Base-by-base conservation (phyloP, 1,140 invertebrate species). In the Caenorhabditis briggsae region DNA sequence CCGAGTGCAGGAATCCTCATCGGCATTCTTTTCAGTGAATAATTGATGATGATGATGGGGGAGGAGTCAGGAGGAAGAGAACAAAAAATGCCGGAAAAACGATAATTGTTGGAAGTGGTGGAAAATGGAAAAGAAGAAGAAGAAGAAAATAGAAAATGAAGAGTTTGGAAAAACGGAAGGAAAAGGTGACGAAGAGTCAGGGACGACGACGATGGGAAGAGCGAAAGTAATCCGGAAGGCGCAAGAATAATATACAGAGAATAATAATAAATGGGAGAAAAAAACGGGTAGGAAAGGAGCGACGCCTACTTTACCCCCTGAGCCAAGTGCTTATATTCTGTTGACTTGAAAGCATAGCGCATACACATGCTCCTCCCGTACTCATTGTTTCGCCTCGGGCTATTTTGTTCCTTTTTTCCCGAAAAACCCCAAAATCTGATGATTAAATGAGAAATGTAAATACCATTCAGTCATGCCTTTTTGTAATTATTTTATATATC, bases 361-460 rank as follows among this genome's bases (percentile, higher is more conserved):
- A 48, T 25, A 61, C 59, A 11, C 23, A 14, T 25, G 59, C 20
- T 25, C 18, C 56, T 20, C 59, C 59, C 59, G 70, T 78, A 78
- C 70, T 78, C 70, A 78, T 78, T 78, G 70, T 78, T 78, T 78
- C 20, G 70, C 70, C 70, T 78, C 70, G n/a, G 70, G 70, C 43
- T 78, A 46, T 78, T 78, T 78, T 78, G 43, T 16, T 41, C 41
- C 70, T 50, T 41, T 41, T 50, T 46, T 46, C 33, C 46, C 9
- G 23, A 25, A 61, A 61, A 61, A 33, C 33, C 3, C 23, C 59
- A 61, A 61, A 61, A 33, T 25, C 59, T 61, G 25, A 61, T 20
- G 56, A 58, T 58, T n/a, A 58, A 9, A 58, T n/a, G 56, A 58
- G n/a, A 20, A 58, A 20, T n/a, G n/a, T 58, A 58, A 58, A 58